phyloP scores from a whole-genome alignment of 2,888 invertebrate genomes.

The Microctonus aethiopoides region DNA sequence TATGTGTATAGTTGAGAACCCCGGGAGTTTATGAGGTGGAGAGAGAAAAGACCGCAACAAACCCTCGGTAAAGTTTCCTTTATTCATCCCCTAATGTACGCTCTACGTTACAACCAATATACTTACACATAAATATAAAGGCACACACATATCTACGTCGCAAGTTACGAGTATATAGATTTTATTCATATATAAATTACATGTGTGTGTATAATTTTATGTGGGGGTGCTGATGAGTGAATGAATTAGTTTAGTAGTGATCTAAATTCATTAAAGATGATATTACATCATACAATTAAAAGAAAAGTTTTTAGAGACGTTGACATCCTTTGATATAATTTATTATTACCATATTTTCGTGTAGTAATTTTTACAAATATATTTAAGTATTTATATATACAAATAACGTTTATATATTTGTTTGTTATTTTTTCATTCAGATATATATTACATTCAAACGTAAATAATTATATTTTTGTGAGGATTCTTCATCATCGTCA shows the following conservation, averaged over 20 bases:
- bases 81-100: conserved; percentile 56
- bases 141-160: conserved; percentile 14
- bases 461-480: background rate
- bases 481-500: background rate
- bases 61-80: conserved; percentile 45
- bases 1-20: conserved; percentile 42
- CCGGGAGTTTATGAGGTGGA: conserved; percentile 1
- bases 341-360: background rate
- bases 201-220: background rate
- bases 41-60: conserved; percentile 15
- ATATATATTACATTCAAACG: background rate
- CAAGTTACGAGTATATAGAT: background rate
- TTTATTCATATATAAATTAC: background rate
- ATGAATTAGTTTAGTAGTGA: conserved; percentile 31
- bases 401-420: background rate
- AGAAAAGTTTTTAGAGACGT: background rate
- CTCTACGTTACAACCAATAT: conserved; percentile 15
- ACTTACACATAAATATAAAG: background rate
- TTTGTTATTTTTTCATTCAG: background rate
- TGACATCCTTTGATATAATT: background rate
- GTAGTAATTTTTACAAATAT: no score
- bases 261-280: conserved; percentile 23
- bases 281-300: background rate
- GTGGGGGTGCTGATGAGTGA: conserved; percentile 36
- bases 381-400: no score